Base-by-base conservation (phyloP, 2,888 invertebrate genomes). In the Ennomos quercinarius region DNA sequence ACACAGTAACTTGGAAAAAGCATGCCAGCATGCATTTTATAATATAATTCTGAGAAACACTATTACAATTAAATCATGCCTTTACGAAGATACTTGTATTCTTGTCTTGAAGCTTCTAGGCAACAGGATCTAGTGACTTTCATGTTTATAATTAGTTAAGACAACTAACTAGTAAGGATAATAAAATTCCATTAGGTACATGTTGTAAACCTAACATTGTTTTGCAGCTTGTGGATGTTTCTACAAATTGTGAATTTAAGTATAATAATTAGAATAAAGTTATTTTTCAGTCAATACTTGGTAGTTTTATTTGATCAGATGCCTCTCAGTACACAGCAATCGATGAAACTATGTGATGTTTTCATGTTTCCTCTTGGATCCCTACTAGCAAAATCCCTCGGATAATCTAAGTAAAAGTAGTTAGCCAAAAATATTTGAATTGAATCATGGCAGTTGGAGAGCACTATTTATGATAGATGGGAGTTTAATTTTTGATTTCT, bases 191-290 rank as follows among this genome's bases (percentile, higher is more conserved):
- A 90, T 87, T 90, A 88, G 88, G 83, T 88, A 48, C 71, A 73
- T 70, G 68, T 70, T 71, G 68, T 72, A 77, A 82, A 84, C 83
- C 81, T 81, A 76, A 78, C 64, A 78, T 80, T 78, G 48, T 54
- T 72, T 85, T 86, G 81, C 86, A 86, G 84, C 84, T 83, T 88
- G 81, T 80, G 80, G 78, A 79, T 78, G 69, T 79, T 79, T 83
- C 87, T 88, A 85, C 88, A 89, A 86, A 84, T 85, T 87, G 81
- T 87, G 84, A 84, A 81, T 81, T 27, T 87, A 88, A 89, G 83
- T 84, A 87, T 87, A 85, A 85, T 84, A 83, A 84, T 82, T 91
- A 90, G 89, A 91, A 89, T 91, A 91, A 90, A 91, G 84, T 87
- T 92, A 91, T 91, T 92, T 90, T 91, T 89, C 89, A 89, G 87